Evolutionary conservation across 2,888 invertebrate genomes (phyloP).

Genomic region (Epinotia demarniana): DNA sequence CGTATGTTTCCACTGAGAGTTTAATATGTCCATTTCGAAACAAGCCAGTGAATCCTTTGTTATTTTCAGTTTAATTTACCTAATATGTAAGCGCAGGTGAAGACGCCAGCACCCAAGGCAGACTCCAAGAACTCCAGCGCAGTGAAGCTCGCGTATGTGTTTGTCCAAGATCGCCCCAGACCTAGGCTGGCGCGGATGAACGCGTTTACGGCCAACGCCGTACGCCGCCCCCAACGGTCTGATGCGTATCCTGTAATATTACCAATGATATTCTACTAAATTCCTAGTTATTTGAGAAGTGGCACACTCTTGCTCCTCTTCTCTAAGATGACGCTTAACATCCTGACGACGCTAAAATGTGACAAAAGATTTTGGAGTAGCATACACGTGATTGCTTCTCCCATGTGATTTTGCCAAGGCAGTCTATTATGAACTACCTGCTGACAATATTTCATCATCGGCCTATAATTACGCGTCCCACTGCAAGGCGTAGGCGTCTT

Average conservation of each 20-base stretch:
- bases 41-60: no score
- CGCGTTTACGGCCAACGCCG: slow-evolving; percentile 83
- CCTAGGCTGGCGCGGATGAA: slow-evolving; percentile 86
- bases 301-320: background rate
- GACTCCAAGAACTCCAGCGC: slow-evolving; percentile 88
- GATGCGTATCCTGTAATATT: slow-evolving; percentile 84
- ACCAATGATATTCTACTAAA: background rate
- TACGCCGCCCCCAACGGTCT: slow-evolving; percentile 88
- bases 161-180: slow-evolving; percentile 83
- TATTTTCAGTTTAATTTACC: slow-evolving; percentile 67
- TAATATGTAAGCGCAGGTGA: slow-evolving; percentile 88
- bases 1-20: no score
- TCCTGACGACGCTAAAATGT: no score
- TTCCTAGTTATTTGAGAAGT: background rate
- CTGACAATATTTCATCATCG: no score
- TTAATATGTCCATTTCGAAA: no score
- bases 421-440: no score
- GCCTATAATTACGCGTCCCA: no score
- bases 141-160: slow-evolving; percentile 86
- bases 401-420: no score
- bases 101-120: slow-evolving; percentile 86
- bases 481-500: no score
- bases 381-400: no score
- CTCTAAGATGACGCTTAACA: no score
- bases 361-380: no score